phyloP scores from a whole-genome alignment of 1,140 invertebrate genomes.

The Episyrphus balteatus region DNA sequence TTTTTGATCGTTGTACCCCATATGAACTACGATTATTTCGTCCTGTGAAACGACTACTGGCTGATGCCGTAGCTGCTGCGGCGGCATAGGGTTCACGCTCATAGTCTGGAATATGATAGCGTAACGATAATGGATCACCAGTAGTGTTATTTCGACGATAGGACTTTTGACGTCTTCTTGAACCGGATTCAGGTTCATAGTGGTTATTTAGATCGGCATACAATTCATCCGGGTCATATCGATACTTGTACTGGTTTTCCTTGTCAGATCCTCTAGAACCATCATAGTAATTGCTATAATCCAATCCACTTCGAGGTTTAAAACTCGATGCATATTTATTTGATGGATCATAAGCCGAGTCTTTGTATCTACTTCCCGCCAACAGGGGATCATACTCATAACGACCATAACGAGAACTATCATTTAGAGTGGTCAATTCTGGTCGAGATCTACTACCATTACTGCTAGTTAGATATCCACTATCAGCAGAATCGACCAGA shows the following conservation, averaged over 20 bases:
- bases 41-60: slow-evolving; percentile 8
- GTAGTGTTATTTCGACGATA: slow-evolving; percentile 22
- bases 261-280: slow-evolving; percentile 6
- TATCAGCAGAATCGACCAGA: slow-evolving; percentile 16
- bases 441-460: slow-evolving; percentile 18
- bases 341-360: neutral
- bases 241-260: slow-evolving; percentile 8
- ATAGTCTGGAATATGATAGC: slow-evolving; percentile 4
- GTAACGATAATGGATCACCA: slow-evolving; percentile 12
- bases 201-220: slow-evolving; percentile 8
- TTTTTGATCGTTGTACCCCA: slow-evolving; percentile 9
- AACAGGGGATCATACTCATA: slow-evolving; percentile 8
- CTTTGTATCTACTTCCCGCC: slow-evolving; percentile 4
- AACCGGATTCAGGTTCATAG: neutral
- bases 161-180: slow-evolving; percentile 1
- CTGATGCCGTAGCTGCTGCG: slow-evolving; percentile 5
- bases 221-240: slow-evolving; percentile 8
- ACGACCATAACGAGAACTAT: slow-evolving; percentile 8
- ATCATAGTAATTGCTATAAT: slow-evolving; percentile 11
- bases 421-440: slow-evolving; percentile 24
- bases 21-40: slow-evolving; percentile 14
- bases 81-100: slow-evolving; percentile 1
- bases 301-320: slow-evolving; percentile 7
- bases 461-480: slow-evolving; percentile 25
- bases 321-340: slow-evolving; percentile 6